phyloP scores from a whole-genome alignment of 35 echinoderm and acorn worm genomes.

The Heliocidaris erythrogramma region DNA sequence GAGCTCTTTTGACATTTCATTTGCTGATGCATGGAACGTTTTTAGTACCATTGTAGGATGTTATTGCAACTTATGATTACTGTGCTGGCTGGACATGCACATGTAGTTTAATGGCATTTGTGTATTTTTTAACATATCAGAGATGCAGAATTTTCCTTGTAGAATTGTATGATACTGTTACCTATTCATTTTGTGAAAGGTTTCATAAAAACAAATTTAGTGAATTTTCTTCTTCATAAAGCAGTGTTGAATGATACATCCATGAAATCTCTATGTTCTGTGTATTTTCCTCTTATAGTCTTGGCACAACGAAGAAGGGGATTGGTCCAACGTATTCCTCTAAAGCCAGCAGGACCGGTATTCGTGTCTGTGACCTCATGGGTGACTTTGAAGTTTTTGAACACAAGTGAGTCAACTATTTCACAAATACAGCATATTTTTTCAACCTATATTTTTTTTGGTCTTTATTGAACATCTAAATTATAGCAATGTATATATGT shows the following conservation, averaged over 20 bases:
- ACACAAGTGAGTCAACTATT: conserved; percentile 73
- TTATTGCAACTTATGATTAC: too few species aligned
- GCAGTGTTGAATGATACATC: background rate
- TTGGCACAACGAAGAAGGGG: conserved; percentile 98
- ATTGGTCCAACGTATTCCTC: conserved; percentile 96
- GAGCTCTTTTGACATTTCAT: too few species aligned
- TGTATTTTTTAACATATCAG: too few species aligned
- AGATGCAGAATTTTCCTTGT: background rate
- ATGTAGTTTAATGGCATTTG: too few species aligned
- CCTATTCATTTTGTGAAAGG: background rate
- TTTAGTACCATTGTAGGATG: too few species aligned
- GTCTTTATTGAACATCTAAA: too few species aligned
- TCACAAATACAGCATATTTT: background rate
- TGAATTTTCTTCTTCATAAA: background rate
- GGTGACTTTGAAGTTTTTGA: conserved; percentile 88
- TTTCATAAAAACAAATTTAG: background rate
- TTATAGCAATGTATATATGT: too few species aligned
- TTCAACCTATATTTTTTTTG: too few species aligned
- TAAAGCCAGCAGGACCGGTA: conserved; percentile 90
- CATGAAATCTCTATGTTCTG: conserved; percentile 21
- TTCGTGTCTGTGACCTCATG: conserved; percentile 88
- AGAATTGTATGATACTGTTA: background rate
- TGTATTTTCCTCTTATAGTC: conserved; percentile 56
- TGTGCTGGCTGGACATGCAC: too few species aligned
- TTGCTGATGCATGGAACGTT: too few species aligned